Evolutionary conservation across 2,888 invertebrate species (phyloP), one percentile per base, ranked within the genome.

Genomic region (Dioctria rufipes): DNA sequence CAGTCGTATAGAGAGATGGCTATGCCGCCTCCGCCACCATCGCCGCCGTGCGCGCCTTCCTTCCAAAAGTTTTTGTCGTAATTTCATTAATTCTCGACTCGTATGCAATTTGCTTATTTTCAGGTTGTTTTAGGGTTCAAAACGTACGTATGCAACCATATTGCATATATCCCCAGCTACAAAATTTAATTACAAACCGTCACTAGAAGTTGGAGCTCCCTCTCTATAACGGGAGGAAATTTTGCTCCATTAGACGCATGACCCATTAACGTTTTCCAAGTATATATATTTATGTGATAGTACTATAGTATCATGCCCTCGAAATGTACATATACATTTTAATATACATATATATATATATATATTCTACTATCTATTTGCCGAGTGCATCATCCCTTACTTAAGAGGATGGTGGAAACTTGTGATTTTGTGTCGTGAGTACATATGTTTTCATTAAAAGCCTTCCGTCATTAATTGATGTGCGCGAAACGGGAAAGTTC

Each of bases 381-480:
- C 73, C 8, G 73, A 43, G 42, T 60, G 42, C 73, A 75, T 75
- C 73, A 60, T 60, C 39, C 13, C 60, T 13, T 60, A 75, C 60
- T 58, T 60, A 43, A 75, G 60, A 25, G 73, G 73, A 25, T 25
- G 25, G 69, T 54, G 43, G 43, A 43, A 42, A 60, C 25, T 75
- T 60, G 37, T 60, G 73, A 60, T 75, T 75, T 75, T 9, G 25
- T 25, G 25, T 13, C 60, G 58, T 60, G 37, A 60, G 43, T 80
- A 67, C 80, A 80, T 61, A 67, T 80, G 80, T 80, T 67, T 65
- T 67, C 77, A 80, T 77, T 77, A 77, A 80, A 66, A 77, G 80
- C 67, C 75, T 80, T 77, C 77, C 65, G 73, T 63, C 73, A 77
- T 80, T 80, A 80, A 80, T 77, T 80, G 80, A 77, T 65, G 73